phyloP scores from a whole-genome alignment of 2,113 vertebrate genomes.

The Cyrtonyx montezumae region DNA sequence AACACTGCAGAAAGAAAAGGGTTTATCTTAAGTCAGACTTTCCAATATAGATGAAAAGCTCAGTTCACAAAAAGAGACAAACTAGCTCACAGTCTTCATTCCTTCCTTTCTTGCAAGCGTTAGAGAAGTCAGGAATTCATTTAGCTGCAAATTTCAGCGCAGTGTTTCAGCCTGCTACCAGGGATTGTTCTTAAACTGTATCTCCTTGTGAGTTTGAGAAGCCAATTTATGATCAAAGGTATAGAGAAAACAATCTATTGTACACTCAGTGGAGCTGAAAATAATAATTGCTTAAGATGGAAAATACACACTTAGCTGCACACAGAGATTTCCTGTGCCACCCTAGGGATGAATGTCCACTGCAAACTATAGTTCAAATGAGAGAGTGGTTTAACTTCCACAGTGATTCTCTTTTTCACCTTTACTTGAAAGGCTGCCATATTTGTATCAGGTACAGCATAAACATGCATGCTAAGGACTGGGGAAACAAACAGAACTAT shows the following conservation, averaged over 20 bases:
- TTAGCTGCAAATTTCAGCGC: neutral
- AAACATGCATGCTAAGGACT: neutral
- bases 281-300: neutral
- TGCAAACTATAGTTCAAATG: neutral
- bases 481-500: neutral
- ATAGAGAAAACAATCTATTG: neutral
- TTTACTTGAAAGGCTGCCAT: neutral
- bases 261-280: neutral
- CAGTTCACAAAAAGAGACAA: neutral
- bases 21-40: neutral
- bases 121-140: neutral
- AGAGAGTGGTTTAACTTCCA: neutral
- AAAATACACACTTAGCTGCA: neutral
- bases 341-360: neutral
- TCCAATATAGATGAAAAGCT: neutral
- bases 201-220: neutral
- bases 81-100: neutral
- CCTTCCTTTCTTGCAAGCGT: neutral
- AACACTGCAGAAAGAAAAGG: slow-evolving; percentile 55
- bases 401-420: neutral
- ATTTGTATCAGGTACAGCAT: neutral
- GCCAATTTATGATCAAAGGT: neutral
- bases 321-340: neutral
- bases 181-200: neutral
- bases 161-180: neutral